Evolutionary conservation across 2,113 vertebrate genomes (phyloP), one percentile per base, ranked within the genome.

Genomic region (Psittacus erithacus): DNA sequence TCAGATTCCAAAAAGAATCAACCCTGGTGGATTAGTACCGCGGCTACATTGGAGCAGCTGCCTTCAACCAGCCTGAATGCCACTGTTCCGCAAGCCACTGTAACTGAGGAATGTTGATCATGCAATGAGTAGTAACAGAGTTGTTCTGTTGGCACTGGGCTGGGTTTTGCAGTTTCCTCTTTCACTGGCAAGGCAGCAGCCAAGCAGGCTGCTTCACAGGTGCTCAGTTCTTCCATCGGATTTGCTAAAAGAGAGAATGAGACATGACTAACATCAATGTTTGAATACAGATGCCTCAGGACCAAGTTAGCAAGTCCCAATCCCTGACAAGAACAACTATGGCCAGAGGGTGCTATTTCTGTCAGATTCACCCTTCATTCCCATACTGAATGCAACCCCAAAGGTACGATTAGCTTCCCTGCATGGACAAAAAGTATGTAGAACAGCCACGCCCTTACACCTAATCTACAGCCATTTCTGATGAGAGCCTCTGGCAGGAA

Each of bases 151-250:
- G 93, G 90, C 74, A 49, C 83, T n/a, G 62, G 62, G 59, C 82
- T 73, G 88, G 75, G 71, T 23, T 68, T 49, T 74, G 44, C 44
- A 63, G 70, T 65, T 90, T 95, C 84, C 70, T 65, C 89, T 95
- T 82, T 95, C 76, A 88, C 23, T 95, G 95, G 85, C 88, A 94
- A 88, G 71, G 90, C 35, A 47, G 82, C 0, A 41, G 88, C 95
- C 95, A 82, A 89, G 47, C 55, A 94, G 89, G 91, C 82, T 88
- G 67, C 78, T 88, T 49, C 55, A 43, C 46, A 59, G 79, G 41
- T 53, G 47, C 59, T 99, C 98, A 99, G 97, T 99, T 99, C 96
- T 99, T 99, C 99, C 99, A 99, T 59, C 99, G 98, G 88, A 99
- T 99, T 99, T 99, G 99, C 99, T 99, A 92, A 41, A 90, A 95